Base-by-base conservation (phyloP, 1,140 invertebrate species). In the Rhyzopertha dominica region DNA sequence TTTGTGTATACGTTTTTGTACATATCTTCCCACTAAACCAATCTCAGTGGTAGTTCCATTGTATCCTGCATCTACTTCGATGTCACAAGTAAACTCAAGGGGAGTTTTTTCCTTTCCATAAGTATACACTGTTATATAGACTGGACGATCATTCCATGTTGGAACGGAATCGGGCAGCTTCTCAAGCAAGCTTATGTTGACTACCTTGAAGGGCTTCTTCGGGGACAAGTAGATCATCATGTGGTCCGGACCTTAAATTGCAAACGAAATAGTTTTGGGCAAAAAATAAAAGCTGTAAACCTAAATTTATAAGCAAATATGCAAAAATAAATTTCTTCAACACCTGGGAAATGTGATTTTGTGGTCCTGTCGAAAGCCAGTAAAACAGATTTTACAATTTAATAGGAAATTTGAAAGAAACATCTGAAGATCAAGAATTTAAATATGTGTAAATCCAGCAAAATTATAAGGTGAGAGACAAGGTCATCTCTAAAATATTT, bases 201-300 rank as follows among this genome's bases (percentile, higher is more conserved):
- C n/a, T 17, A 67, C n/a, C 13, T 44, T 54, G 5, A 60, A 36
- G 8, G 47, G 32, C 13, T 37, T 13, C 46, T 56, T 61, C 18
- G 59, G 56, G 10, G 57, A 56, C n/a, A 67, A 42, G 43, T 61
- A 59, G 19, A 67, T 22, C 8, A 52, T 56, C 10, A 60, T 12
- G 16, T 55, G 51, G 54, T 62, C 61, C 14, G 61, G 62, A 42
- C 53, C 61, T 56, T 24, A 26, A 53, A 36, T 5, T 34, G 25
- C 13, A 49, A 42, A 9, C 3, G 5, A 31, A 23, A 40, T 47
- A 26, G 10, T 19, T 28, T 7, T 40, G 8, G 25, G 26, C n/a
- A n/a, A n/a, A n/a, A n/a, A n/a, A n/a, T n/a, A n/a, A 1, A 22
- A 10, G 32, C 1, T 26, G 12, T 4, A n/a, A 12, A 12, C 25